Percentiles rank a stretch among this genome's conserved stretches.
phyloP scores from a whole-genome alignment of 2,888 invertebrate species.

The Notocelia uddmanniana region DNA sequence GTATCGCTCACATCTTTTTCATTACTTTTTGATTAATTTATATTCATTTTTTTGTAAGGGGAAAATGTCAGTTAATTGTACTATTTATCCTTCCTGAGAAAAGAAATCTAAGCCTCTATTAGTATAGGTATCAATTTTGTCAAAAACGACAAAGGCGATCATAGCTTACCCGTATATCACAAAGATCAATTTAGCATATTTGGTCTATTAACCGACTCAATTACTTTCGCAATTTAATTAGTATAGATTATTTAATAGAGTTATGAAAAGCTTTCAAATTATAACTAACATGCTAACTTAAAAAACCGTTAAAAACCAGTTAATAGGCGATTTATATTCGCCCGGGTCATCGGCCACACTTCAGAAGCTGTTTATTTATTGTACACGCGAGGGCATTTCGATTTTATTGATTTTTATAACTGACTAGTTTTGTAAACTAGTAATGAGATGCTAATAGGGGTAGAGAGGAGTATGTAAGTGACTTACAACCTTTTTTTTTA shows the following conservation, averaged over 20 bases:
- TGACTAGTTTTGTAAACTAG: not conserved
- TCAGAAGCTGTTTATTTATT: not conserved
- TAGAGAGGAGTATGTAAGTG: not conserved
- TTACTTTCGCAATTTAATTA: too few species aligned
- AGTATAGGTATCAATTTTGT: too few species aligned
- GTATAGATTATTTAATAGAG: not conserved
- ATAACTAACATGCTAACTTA: slow-evolving; percentile 11
- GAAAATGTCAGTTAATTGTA: too few species aligned
- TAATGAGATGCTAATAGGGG: not conserved
- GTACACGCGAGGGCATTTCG: not conserved
- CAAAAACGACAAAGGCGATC: too few species aligned
- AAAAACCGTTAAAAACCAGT: slow-evolving; percentile 33
- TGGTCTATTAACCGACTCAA: too few species aligned
- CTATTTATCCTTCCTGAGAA: too few species aligned
- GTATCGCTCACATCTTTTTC: too few species aligned
- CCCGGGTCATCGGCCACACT: slow-evolving; percentile 24
- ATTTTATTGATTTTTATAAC: slow-evolving; percentile 11
- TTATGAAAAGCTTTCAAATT: not conserved
- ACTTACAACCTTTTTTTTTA: slow-evolving; percentile 1
- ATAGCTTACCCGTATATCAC: too few species aligned
- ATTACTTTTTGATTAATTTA: too few species aligned
- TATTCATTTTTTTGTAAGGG: too few species aligned
- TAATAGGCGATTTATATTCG: slow-evolving; percentile 23
- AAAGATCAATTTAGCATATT: too few species aligned
- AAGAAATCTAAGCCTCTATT: too few species aligned